These are phyloP conservation scores for Cairina moschata DNA, from an alignment of 2,113 vertebrate species.

Conservation along the genomic window DNA sequence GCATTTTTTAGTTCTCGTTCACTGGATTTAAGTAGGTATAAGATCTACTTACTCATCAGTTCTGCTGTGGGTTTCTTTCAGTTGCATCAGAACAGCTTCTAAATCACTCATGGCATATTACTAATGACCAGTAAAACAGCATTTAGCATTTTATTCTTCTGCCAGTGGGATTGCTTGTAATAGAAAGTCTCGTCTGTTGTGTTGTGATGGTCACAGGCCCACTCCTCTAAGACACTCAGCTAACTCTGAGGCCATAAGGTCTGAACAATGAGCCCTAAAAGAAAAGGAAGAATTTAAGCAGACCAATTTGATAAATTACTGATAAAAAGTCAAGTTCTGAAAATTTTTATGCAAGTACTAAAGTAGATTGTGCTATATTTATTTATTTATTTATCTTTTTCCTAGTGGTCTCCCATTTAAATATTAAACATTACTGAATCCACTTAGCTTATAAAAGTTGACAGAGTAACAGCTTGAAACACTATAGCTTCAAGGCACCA, in stretches of 20 bases:
- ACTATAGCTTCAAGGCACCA: constrained; percentile 31
- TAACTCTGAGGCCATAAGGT: not conserved
- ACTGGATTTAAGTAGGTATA: not conserved
- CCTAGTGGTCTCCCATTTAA: not conserved
- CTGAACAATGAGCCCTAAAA: not conserved
- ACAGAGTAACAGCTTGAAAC: constrained; percentile 51
- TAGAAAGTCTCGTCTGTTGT: not conserved
- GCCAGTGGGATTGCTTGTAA: not conserved
- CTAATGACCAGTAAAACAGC: not conserved
- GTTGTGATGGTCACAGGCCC: not conserved
- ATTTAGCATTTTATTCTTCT: not conserved
- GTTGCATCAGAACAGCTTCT: not conserved
- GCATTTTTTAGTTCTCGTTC: not conserved
- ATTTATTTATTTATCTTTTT: not conserved
- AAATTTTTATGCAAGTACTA: not conserved
- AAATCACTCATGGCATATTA: not conserved
- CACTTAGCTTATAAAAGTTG: constrained; percentile 29
- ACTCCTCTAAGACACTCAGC: not conserved
- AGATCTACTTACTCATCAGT: not conserved
- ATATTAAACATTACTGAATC: not conserved
- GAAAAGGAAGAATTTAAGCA: not conserved
- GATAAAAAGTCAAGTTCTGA: not conserved
- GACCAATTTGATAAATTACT: not conserved
- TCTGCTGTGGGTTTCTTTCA: not conserved
- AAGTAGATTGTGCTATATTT: not conserved